phyloP scores from a whole-genome alignment of 2,113 vertebrate species.

The Lophotis ruficrista region DNA sequence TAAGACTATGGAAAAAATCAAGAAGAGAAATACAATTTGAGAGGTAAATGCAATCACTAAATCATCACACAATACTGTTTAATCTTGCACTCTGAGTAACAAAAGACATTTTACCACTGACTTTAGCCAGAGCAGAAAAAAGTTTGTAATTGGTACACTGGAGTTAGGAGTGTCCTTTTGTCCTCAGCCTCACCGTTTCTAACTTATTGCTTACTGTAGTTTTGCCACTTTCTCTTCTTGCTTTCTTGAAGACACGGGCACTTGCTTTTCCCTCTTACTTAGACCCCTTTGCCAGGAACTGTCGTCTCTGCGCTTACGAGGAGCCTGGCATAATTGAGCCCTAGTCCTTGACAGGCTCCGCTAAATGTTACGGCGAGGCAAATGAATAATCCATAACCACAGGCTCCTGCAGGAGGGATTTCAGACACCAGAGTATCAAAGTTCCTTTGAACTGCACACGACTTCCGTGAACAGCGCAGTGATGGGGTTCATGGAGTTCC shows the following conservation, averaged over 20 bases:
- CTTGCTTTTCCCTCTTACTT: not conserved
- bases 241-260: not conserved
- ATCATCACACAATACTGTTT: not conserved
- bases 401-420: not conserved
- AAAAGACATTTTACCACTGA: not conserved
- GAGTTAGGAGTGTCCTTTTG: not conserved
- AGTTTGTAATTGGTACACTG: not conserved
- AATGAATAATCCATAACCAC: not conserved
- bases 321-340: not conserved
- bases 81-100: not conserved
- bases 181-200: not conserved
- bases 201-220: not conserved
- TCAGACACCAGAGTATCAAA: not conserved
- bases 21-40: not conserved
- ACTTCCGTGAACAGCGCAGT: not conserved
- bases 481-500: not conserved
- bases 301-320: not conserved
- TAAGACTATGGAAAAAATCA: not conserved
- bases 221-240: not conserved
- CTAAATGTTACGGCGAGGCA: not conserved
- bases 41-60: not conserved
- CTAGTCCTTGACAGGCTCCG: fast-evolving
- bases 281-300: fast-evolving
- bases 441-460: not conserved
- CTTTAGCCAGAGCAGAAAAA: not conserved